Conservation (phyloP, 1,140 invertebrate species). For the Cyphomyrmex costatus region DNA sequence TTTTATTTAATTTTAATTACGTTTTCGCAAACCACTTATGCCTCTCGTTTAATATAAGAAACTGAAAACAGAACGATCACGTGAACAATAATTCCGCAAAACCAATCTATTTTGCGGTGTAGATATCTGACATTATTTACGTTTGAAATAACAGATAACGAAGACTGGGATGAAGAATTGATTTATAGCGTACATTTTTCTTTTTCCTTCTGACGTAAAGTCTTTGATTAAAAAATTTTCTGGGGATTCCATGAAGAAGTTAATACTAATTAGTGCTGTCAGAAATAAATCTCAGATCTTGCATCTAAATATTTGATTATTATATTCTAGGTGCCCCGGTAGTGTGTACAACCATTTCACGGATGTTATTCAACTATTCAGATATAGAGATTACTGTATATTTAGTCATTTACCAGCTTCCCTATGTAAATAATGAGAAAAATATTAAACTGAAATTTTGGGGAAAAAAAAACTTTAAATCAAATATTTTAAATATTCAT, state of each 20-base stretch:
- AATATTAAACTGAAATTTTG: background rate
- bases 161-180: background rate
- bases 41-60: background rate
- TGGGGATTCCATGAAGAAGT: background rate
- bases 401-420: background rate
- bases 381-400: background rate
- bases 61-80: background rate
- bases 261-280: background rate
- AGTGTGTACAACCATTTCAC: background rate
- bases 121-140: background rate
- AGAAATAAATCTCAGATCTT: background rate
- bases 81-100: background rate
- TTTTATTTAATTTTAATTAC: background rate
- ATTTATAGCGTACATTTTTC: background rate
- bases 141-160: constrained; percentile 6
- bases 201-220: background rate
- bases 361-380: background rate
- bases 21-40: background rate
- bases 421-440: background rate
- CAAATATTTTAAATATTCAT: background rate
- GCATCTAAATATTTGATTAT: background rate
- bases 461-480: background rate
- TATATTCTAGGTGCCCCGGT: background rate
- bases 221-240: background rate
- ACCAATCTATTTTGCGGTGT: background rate